A percentile compares a stretch with the other conserved stretches of the same genome.
These are phyloP conservation scores for Watsonalla binaria DNA, from an alignment of 2,888 invertebrate species.

Conservation along the genomic window DNA sequence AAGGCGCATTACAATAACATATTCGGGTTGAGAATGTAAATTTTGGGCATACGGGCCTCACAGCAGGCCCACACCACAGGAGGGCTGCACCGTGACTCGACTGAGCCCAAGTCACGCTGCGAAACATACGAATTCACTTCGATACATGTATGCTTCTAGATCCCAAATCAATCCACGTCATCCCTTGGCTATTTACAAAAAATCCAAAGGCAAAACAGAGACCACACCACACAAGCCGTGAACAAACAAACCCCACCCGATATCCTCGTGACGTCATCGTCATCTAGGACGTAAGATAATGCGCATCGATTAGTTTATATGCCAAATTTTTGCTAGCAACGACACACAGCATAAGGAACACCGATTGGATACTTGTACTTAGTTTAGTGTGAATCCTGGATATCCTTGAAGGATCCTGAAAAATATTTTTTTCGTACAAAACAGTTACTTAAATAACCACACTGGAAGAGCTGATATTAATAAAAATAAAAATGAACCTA, in stretches of 20 bases:
- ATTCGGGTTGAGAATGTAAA: slow-evolving; percentile 62
- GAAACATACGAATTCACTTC: slow-evolving; percentile 74
- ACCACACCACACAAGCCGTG: slow-evolving; percentile 36
- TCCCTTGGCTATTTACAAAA: slow-evolving; percentile 41
- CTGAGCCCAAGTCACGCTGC: slow-evolving; percentile 67
- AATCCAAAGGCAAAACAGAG: slow-evolving; percentile 45
- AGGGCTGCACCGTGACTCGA: slow-evolving; percentile 52
- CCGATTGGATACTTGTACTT: slow-evolving; percentile 2
- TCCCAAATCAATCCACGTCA: slow-evolving; percentile 65
- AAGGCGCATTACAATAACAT: slow-evolving; percentile 38
- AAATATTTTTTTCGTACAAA: no score
- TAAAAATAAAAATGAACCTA: background rate
- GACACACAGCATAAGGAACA: slow-evolving; percentile 18
- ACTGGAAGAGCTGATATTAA: slow-evolving; percentile 2
- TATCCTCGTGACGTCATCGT: slow-evolving; percentile 16
- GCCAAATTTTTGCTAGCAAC: slow-evolving; percentile 27
- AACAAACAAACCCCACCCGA: slow-evolving; percentile 35
- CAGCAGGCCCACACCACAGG: slow-evolving; percentile 55
- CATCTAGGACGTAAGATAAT: slow-evolving; percentile 29
- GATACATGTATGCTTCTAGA: slow-evolving; percentile 47
- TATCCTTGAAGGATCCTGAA: no score
- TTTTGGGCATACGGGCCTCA: slow-evolving; percentile 51
- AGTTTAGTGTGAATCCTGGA: no score
- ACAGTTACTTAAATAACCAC: no score
- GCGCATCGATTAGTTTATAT: slow-evolving; percentile 16